Evolutionary conservation across 2,113 vertebrate genomes (phyloP), one percentile per base, ranked within the genome.

Genomic region (Phaetusa simplex): DNA sequence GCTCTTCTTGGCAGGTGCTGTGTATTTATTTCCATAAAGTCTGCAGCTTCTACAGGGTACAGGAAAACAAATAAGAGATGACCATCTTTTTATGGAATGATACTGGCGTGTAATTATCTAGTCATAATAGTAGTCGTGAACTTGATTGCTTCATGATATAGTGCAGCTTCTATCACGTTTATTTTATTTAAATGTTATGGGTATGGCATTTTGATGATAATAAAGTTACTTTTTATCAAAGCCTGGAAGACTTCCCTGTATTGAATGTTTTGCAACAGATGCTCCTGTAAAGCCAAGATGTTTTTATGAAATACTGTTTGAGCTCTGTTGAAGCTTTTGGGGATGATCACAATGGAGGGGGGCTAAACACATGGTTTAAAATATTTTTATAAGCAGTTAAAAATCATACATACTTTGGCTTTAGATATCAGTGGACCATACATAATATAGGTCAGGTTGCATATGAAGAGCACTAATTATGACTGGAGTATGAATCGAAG

Each of bases 21-120:
- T 14, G 14, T 24, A 3, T 59, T 58, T 55, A 7, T 61, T 79
- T 53, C 74, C 12, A 6, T 53, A 15, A 56, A 66, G 26, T 0
- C 0, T 29, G 14, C 16, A 47, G 30, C 45, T 88, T 80, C 40
- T n/a, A 1, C 14, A 5, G 14, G 49, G 14, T 42, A 6, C 11
- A 53, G 12, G 56, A 50, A 86, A 82, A 23, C 32, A 66, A 32
- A 2, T 52, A 49, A 59, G 32, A 82, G 49, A 21, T 77, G 17
- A 40, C 18, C 1, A 1, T 52, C 30, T 76, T 56, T 69, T 77
- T 45, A 21, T 66, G 56, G 27, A 6, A 2, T 19, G 24, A 10
- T 85, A 30, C 45, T 69, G 58, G 6, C 2, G 0, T 71, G 6
- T 55, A n/a, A 43, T 86, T 67, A 50, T 6, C 32, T 78, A 3